These are phyloP conservation scores for Pomacea canaliculata DNA, from an alignment of 2,888 invertebrate genomes.

Conservation along the genomic window DNA sequence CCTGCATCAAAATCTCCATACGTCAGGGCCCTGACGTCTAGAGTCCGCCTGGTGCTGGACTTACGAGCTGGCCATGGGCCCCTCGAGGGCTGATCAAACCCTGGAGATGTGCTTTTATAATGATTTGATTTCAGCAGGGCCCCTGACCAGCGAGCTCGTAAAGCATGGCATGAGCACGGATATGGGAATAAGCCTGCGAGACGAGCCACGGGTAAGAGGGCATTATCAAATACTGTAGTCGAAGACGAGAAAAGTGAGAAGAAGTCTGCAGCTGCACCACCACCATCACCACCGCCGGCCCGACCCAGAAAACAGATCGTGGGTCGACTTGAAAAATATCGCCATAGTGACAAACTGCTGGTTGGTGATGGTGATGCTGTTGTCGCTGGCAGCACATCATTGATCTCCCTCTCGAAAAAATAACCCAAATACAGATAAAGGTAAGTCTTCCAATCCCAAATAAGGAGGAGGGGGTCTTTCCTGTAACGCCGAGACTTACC, in stretches of 20 bases:
- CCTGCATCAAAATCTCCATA: constrained; percentile 14
- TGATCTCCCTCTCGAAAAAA: no score
- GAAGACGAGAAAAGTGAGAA: background rate
- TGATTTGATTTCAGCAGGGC: constrained; percentile 24
- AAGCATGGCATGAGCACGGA: constrained; percentile 18
- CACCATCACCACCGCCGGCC: no score
- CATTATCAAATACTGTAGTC: constrained; percentile 23
- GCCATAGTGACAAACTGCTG: no score
- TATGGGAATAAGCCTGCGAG: constrained; percentile 11
- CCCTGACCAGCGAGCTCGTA: constrained; percentile 9
- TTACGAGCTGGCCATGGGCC: constrained; percentile 3
- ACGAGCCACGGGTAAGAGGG: background rate
- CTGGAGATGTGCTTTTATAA: constrained; percentile 26
- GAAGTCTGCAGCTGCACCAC: no score
- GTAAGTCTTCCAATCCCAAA: no score
- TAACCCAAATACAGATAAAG: no score
- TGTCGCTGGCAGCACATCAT: no score
- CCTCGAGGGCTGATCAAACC: background rate
- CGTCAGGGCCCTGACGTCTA: constrained; percentile 21
- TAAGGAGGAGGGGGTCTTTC: no score
- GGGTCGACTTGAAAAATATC: no score
- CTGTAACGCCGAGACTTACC: no score
- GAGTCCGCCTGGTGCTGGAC: constrained; percentile 14
- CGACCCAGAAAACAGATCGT: no score
- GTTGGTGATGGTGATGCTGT: no score